Base-by-base conservation (phyloP, 1,140 invertebrate genomes). In the Trichoplusia ni region DNA sequence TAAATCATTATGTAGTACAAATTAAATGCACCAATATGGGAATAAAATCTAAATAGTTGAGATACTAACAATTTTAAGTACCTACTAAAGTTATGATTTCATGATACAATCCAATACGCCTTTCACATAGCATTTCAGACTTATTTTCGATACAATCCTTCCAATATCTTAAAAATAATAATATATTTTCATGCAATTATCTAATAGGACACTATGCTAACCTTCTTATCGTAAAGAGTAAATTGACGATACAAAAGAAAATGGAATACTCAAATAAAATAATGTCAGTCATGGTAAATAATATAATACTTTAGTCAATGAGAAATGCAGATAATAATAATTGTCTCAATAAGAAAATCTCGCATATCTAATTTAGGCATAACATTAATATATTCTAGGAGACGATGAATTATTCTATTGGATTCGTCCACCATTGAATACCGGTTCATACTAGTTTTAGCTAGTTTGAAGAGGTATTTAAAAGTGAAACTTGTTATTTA, bases 21-120 rank as follows among this genome's bases (percentile, higher is more conserved):
- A 73, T 76, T 83, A 86, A 83, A 84, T 82, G 81, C 80, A 86
- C 77, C 79, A 77, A 76, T 67, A 61, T 71, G 67, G 74, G 75
- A 79, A 69, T 67, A 62, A 71, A 64, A 64, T 64, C 56, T 60
- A 60, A 42, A 16, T 44, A 66, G 27, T 37, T 13, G 18, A 69
- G 61, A 51, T 74, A 56, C 61, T 69, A 60, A 73, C 27, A 67
- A 51, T 53, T 40, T 69, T 69, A 54, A 67, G 60, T 70, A 69
- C 63, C 56, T 67, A 67, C 38, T 69, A 64, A 54, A 56, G 51
- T 66, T 54, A 71, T 11, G 27, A 56, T 56, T 44, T 58, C 25
- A 31, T 44, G 42, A 16, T 58, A 44, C 13, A 58, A 58, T 38
- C 21, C 25, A 58, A 31, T 44, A 29, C 42, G 19, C 42, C 33